phyloP scores from a whole-genome alignment of 1,140 invertebrate genomes.

The Aphelenchoides fujianensis region DNA sequence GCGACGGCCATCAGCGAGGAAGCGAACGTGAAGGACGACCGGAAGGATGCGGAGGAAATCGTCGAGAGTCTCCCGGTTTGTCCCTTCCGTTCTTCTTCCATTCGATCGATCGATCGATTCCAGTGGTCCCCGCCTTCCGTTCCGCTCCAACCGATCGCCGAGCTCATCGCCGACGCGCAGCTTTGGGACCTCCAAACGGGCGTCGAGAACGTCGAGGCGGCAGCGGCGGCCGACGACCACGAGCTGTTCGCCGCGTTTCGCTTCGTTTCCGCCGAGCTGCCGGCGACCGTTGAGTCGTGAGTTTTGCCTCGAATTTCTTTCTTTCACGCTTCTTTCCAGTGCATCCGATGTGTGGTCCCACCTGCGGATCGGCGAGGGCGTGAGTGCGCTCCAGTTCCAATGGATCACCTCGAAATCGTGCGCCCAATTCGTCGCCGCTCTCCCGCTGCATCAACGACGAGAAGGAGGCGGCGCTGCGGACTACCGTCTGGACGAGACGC shows the following conservation, averaged over 20 bases:
- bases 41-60: background rate
- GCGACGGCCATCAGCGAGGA: conserved; percentile 4
- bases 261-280: background rate
- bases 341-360: conserved; percentile 33
- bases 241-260: background rate
- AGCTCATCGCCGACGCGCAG: background rate
- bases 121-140: too few species aligned
- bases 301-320: background rate
- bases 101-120: too few species aligned
- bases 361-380: conserved; percentile 43
- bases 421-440: background rate
- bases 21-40: background rate
- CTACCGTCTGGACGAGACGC: background rate
- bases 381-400: conserved; percentile 46
- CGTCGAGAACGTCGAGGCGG: background rate
- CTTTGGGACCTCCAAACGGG: conserved; percentile 2
- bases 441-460: background rate
- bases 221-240: background rate
- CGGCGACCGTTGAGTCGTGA: background rate
- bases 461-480: background rate
- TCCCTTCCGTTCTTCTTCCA: too few species aligned
- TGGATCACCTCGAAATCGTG: conserved; percentile 38
- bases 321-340: conserved; percentile 30
- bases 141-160: background rate
- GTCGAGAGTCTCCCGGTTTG: background rate